Percentiles rank a stretch among this genome's conserved stretches.
phyloP scores from a whole-genome alignment of 2,113 vertebrate species.

The Dicentrarchus labrax region DNA sequence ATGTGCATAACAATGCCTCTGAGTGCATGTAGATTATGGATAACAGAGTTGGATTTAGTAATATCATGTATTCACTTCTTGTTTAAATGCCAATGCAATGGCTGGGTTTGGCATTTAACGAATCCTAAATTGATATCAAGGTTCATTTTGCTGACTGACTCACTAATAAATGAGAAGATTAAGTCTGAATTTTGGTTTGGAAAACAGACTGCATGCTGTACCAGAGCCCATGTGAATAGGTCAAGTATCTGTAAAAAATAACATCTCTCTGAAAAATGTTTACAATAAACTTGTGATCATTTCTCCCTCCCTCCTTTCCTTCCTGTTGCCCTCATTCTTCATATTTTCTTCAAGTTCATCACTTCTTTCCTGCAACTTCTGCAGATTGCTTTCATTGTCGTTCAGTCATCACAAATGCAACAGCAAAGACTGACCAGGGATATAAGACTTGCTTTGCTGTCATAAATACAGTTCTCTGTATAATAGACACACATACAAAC shows the following conservation, averaged over 20 bases:
- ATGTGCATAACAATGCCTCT: slow-evolving; percentile 36
- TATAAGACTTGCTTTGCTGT: slow-evolving; percentile 57
- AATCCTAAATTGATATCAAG: slow-evolving; percentile 37
- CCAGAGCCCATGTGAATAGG: background rate
- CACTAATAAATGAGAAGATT: slow-evolving; percentile 42
- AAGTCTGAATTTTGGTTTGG: slow-evolving; percentile 6
- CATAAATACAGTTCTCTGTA: slow-evolving; percentile 36
- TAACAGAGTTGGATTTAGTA: slow-evolving; percentile 26
- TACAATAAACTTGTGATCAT: background rate
- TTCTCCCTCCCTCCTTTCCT: background rate
- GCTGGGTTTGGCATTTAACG: slow-evolving; percentile 28
- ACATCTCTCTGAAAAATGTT: background rate
- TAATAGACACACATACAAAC: slow-evolving; percentile 6
- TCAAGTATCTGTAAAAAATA: background rate
- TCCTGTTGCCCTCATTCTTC: slow-evolving; percentile 15
- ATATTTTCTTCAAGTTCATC: slow-evolving; percentile 43
- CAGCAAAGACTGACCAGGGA: slow-evolving; percentile 61
- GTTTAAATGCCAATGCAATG: slow-evolving; percentile 11
- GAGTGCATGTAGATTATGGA: slow-evolving; percentile 19
- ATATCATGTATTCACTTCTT: slow-evolving; percentile 28
- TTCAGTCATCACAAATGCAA: slow-evolving; percentile 64
- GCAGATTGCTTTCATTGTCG: slow-evolving; percentile 53
- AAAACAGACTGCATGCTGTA: background rate
- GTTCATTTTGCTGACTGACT: slow-evolving; percentile 23
- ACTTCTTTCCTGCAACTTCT: slow-evolving; percentile 52